A percentile compares a stretch with the other conserved stretches of the same genome.
Conservation (phyloP, 92 coral and sea anemone genomes). For the Zoanthus sociatus region DNA sequence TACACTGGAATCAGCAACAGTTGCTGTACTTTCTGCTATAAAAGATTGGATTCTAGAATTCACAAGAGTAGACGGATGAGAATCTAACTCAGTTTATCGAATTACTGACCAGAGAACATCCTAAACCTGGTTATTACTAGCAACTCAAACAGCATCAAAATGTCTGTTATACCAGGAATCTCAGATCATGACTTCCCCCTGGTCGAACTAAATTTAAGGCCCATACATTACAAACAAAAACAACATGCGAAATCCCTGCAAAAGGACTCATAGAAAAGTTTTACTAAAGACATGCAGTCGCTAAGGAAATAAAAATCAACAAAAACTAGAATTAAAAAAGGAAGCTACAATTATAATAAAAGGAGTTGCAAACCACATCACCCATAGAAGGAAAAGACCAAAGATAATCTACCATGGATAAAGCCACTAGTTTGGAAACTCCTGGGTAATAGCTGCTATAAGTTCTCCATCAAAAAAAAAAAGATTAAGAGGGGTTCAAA, state of each 20-base stretch:
- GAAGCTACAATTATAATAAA: conserved; percentile 36
- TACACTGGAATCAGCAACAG: no score
- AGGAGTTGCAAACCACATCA: conserved; percentile 31
- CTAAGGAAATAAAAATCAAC: conserved; percentile 37
- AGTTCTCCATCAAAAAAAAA: no score
- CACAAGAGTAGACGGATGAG: no score
- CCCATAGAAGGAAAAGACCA: conserved; percentile 38
- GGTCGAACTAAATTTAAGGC: no score
- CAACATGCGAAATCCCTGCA: conserved; percentile 62
- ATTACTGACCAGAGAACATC: conserved; percentile 63
- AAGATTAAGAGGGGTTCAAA: conserved; percentile 7
- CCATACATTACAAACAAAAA: conserved; percentile 58
- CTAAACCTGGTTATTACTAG: conserved; percentile 66
- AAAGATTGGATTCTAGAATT: no score
- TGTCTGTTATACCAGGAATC: no score
- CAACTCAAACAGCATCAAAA: conserved; percentile 43
- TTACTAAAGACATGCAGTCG: conserved; percentile 46
- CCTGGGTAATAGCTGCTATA: no score
- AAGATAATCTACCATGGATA: conserved; percentile 54
- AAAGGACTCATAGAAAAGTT: conserved; percentile 59
- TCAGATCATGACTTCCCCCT: no score
- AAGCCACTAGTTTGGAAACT: background rate
- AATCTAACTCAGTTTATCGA: conserved; percentile 61
- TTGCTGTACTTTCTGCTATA: no score
- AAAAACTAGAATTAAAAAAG: no score